phyloP scores from a whole-genome alignment of 2,888 invertebrate genomes.

The Eurytoma adleriae region DNA sequence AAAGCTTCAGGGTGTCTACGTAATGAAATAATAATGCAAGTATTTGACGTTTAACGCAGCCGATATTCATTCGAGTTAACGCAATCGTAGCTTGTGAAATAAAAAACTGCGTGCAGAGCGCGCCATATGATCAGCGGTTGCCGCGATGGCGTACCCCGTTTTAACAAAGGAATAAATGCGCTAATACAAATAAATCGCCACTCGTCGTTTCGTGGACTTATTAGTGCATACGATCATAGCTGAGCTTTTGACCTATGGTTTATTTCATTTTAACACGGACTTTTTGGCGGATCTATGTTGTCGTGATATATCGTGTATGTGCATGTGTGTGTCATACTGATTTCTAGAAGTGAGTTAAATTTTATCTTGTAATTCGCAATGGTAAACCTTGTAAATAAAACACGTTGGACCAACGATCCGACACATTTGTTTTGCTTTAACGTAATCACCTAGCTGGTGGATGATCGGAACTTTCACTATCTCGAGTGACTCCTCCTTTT shows the following conservation, averaged over 20 bases:
- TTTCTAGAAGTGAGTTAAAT: constrained; percentile 50
- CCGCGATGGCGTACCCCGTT: constrained; percentile 12
- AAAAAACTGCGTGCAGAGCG: constrained; percentile 13
- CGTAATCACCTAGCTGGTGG: constrained; percentile 78
- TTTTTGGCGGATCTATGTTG: constrained; percentile 7
- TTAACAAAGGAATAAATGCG: constrained; percentile 14
- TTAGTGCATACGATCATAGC: constrained; percentile 39
- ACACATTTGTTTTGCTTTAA: constrained; percentile 70
- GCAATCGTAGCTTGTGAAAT: constrained; percentile 27
- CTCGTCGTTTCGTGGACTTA: constrained; percentile 21
- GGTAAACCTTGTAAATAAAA: constrained; percentile 64
- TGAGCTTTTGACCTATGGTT: constrained; percentile 27
- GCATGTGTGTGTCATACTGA: constrained; percentile 50
- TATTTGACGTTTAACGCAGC: constrained; percentile 31
- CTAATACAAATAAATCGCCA: constrained; percentile 42
- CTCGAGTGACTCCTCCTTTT: constrained; percentile 72
- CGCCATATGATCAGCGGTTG: neutral
- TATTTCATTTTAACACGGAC: constrained; percentile 35
- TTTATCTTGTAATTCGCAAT: constrained; percentile 58
- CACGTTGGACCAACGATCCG: constrained; percentile 65
- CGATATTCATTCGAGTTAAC: constrained; percentile 11
- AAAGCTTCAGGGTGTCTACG: constrained; percentile 54
- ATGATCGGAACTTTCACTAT: constrained; percentile 79
- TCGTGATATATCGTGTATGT: constrained; percentile 48
- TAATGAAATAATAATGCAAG: constrained; percentile 48